These are phyloP conservation scores for Ormyrus pomaceus DNA, from an alignment of 2,888 invertebrate genomes.

Conservation along the genomic window DNA sequence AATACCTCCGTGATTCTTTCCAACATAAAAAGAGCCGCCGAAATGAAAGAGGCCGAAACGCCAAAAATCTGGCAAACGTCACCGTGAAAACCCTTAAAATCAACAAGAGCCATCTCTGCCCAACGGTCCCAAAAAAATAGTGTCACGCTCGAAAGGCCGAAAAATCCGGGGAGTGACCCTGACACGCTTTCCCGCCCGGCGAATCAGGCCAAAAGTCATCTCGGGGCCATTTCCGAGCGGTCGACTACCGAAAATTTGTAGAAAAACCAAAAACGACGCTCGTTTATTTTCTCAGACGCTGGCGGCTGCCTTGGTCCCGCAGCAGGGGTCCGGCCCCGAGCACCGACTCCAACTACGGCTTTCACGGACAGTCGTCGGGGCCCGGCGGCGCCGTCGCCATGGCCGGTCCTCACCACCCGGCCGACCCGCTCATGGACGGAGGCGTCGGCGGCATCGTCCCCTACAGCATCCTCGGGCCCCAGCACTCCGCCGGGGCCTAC, in stretches of 20 bases:
- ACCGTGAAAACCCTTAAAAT: constrained; percentile 6
- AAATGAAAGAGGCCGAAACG: background rate
- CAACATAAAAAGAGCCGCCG: too few species aligned
- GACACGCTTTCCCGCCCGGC: constrained; percentile 33
- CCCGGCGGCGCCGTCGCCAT: constrained; percentile 61
- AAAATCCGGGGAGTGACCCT: background rate
- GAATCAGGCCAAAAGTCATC: background rate
- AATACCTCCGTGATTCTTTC: too few species aligned
- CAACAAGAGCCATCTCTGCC: background rate
- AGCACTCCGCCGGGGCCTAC: constrained; percentile 64
- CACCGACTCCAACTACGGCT: constrained; percentile 88
- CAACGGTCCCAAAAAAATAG: background rate
- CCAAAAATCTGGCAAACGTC: background rate
- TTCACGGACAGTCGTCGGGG: constrained; percentile 62
- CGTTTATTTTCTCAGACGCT: constrained; percentile 64
- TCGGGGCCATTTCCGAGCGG: background rate
- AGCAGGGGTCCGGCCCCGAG: constrained; percentile 72
- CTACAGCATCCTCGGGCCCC: constrained; percentile 78
- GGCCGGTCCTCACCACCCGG: constrained; percentile 55
- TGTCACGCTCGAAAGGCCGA: constrained; percentile 22
- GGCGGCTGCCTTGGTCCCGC: constrained; percentile 75
- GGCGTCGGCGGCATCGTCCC: constrained; percentile 77
- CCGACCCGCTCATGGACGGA: constrained; percentile 65
- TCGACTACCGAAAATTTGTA: background rate
- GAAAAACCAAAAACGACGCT: constrained; percentile 6